Conservation (phyloP, 64 coral and sea anemone genomes). For the Pocillopora damicornis region DNA sequence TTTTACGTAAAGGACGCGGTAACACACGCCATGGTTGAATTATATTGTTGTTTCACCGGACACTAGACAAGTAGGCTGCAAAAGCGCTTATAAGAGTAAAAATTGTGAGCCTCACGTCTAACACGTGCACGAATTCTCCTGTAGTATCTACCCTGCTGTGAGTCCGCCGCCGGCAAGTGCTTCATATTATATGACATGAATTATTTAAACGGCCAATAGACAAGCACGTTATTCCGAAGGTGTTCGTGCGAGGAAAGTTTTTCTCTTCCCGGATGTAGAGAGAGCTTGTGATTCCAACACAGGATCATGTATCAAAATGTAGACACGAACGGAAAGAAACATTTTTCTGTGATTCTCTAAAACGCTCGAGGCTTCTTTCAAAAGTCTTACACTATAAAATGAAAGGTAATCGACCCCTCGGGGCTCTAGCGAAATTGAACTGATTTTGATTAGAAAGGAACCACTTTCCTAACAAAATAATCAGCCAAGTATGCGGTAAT, state of each 20-base stretch:
- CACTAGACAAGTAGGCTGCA: no score
- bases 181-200: slow-evolving; percentile 24
- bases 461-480: background rate
- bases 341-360: background rate
- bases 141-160: slow-evolving; percentile 10
- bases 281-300: background rate
- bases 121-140: background rate
- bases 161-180: background rate
- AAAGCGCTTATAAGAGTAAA: background rate
- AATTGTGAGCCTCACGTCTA: background rate
- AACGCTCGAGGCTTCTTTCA: background rate
- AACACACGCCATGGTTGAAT: no score
- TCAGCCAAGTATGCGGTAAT: background rate
- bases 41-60: no score
- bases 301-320: background rate
- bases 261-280: background rate
- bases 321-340: background rate
- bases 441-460: background rate
- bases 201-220: slow-evolving; percentile 1
- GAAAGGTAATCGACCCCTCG: background rate
- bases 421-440: background rate
- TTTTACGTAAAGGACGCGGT: no score
- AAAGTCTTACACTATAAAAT: background rate
- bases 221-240: background rate
- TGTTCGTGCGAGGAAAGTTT: background rate